Evolutionary conservation across 2,888 invertebrate genomes (phyloP).

Genomic region (Philopedon plagiatum): DNA sequence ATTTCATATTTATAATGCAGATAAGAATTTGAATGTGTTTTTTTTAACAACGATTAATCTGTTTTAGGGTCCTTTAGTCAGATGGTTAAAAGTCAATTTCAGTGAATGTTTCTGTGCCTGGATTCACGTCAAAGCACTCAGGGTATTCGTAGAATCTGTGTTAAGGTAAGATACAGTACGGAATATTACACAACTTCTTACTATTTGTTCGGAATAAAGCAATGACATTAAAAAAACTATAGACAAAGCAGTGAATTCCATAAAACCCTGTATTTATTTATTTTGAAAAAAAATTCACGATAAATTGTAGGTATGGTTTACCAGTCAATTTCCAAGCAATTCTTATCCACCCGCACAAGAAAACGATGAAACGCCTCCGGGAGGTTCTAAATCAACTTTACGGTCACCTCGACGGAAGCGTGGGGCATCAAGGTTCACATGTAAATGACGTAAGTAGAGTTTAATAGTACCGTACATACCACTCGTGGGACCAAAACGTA

Average conservation of each 20-base stretch:
- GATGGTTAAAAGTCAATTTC: conserved; percentile 99
- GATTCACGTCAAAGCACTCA: conserved; percentile 98
- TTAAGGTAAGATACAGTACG: conserved; percentile 78
- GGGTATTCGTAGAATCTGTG: conserved; percentile 99
- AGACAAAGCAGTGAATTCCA: too few relatives aligned
- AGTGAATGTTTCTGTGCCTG: conserved; percentile 99
- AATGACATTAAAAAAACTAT: too few relatives aligned
- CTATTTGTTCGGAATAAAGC: too few relatives aligned
- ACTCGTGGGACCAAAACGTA: too few relatives aligned
- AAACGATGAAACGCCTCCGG: conserved; percentile 87
- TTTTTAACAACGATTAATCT: conserved; percentile 8
- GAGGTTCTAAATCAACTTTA: conserved; percentile 93
- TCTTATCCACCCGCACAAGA: conserved; percentile 93
- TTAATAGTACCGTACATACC: too few relatives aligned
- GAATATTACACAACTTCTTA: too few relatives aligned
- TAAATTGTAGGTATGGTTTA: conserved; percentile 92
- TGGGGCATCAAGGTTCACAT: conserved; percentile 74
- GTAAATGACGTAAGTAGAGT: conserved; percentile 75
- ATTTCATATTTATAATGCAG: too few relatives aligned
- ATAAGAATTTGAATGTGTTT: background rate
- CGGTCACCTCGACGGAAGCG: conserved; percentile 95
- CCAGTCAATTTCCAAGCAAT: conserved; percentile 99
- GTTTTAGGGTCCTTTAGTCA: conserved; percentile 90
- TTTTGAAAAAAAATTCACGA: too few relatives aligned
- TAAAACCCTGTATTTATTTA: too few relatives aligned